These are phyloP conservation scores for Poecilia latipinna DNA, from an alignment of 2,113 vertebrate genomes.

Conservation along the genomic window DNA sequence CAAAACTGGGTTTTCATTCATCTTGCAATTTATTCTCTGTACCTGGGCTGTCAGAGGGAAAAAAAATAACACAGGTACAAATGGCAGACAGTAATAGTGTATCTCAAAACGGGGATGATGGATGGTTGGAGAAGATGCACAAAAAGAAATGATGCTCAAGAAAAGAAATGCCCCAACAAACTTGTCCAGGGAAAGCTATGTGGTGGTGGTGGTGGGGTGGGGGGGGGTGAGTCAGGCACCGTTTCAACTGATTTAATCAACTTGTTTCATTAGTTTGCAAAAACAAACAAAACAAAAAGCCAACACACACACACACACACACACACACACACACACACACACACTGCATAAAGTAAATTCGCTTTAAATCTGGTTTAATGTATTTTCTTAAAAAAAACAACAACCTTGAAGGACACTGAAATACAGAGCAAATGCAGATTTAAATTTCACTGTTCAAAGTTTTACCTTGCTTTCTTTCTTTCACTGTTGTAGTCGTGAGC, in stretches of 20 bases:
- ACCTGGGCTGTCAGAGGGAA: slow-evolving; percentile 24
- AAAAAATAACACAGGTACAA: slow-evolving; percentile 2
- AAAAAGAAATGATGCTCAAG: not conserved
- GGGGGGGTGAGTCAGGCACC: not conserved
- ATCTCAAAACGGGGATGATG: slow-evolving; percentile 10
- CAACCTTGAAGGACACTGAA: not conserved
- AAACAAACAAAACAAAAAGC: not conserved
- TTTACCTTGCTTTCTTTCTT: slow-evolving; percentile 38
- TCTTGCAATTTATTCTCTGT: slow-evolving; percentile 28
- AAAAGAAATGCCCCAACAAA: not conserved
- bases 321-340: no score
- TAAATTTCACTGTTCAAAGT: not conserved
- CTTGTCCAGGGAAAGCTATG: not conserved
- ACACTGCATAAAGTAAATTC: not conserved
- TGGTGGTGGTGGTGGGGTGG: not conserved
- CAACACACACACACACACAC: no score
- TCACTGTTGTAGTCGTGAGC: not conserved
- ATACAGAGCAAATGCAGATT: not conserved
- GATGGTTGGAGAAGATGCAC: not conserved
- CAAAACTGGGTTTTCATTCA: slow-evolving; percentile 10
- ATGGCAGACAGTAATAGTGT: not conserved
- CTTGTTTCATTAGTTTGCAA: slow-evolving; percentile 47
- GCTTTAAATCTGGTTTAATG: slow-evolving; percentile 16
- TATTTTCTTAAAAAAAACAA: not conserved
- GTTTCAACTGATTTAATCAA: not conserved